Percentiles rank a stretch among this genome's conserved stretches.
Evolutionary conservation across 2,113 vertebrate genomes (phyloP).

Genomic region (Lates calcarifer): DNA sequence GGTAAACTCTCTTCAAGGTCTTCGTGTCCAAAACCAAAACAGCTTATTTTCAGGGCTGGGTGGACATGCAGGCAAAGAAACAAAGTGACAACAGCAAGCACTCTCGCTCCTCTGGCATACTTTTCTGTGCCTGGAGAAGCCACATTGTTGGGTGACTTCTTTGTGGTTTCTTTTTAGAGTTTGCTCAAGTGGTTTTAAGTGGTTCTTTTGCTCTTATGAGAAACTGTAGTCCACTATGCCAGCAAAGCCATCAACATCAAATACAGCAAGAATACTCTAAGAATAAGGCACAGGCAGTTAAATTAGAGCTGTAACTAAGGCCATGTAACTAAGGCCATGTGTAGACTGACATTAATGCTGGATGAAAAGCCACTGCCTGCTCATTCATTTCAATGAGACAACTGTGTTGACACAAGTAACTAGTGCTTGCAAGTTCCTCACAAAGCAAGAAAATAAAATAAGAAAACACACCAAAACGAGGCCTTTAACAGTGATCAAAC

Average conservation of each 20-base stretch:
- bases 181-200: conserved; percentile 1
- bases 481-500: no score
- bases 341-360: not conserved
- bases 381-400: no score
- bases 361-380: no score
- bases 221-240: conserved; percentile 2
- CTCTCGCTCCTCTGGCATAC: conserved; percentile 1
- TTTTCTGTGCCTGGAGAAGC: not conserved
- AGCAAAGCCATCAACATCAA: conserved; percentile 6
- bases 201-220: not conserved
- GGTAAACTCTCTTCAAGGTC: conserved; percentile 24
- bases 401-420: no score
- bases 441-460: no score
- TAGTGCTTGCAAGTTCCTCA: no score
- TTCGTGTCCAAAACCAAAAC: conserved; percentile 1
- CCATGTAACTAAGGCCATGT: not conserved
- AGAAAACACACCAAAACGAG: no score
- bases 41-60: conserved; percentile 20
- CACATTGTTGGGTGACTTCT: not conserved
- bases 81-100: conserved; percentile 26
- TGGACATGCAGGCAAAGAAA: conserved; percentile 24
- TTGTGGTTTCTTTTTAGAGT: conserved; percentile 14
- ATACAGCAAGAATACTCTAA: not conserved
- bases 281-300: not conserved
- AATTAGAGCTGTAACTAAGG: not conserved